Evolutionary conservation across 2,797 vertebrate species (phyloP).

Genomic region (Balearica regulorum): DNA sequence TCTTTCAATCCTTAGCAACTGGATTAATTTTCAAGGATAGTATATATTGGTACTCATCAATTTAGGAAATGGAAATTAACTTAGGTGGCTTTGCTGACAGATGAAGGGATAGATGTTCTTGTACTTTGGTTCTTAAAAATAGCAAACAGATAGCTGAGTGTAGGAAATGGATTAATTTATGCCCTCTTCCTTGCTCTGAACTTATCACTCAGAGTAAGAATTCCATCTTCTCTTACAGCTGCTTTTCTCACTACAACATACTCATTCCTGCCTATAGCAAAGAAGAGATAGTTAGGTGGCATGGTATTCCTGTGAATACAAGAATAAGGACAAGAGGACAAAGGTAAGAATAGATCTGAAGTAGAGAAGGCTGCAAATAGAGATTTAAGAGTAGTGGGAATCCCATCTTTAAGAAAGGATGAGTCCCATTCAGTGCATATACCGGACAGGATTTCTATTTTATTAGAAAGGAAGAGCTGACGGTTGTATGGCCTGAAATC

Average conservation of each 20-base stretch:
- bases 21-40: neutral
- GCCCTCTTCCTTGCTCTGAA: neutral
- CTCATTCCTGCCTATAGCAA: neutral
- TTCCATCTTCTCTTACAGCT: neutral
- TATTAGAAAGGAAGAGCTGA: neutral
- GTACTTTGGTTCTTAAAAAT: neutral
- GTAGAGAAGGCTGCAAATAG: neutral
- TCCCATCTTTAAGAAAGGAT: neutral
- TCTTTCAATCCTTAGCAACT: neutral
- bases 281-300: neutral
- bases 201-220: rapidly evolving
- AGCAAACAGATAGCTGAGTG: neutral
- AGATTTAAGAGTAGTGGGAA: neutral
- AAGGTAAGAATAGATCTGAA: neutral
- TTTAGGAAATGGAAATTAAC: neutral
- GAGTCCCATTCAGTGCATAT: neutral
- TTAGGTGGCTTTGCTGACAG: neutral
- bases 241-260: neutral
- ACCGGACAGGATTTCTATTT: neutral
- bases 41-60: neutral
- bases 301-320: neutral
- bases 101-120: neutral
- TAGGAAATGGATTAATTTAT: neutral
- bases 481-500: neutral
- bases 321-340: neutral